phyloP scores from a whole-genome alignment of 1,140 invertebrate species.

The Octopus sinensis region DNA sequence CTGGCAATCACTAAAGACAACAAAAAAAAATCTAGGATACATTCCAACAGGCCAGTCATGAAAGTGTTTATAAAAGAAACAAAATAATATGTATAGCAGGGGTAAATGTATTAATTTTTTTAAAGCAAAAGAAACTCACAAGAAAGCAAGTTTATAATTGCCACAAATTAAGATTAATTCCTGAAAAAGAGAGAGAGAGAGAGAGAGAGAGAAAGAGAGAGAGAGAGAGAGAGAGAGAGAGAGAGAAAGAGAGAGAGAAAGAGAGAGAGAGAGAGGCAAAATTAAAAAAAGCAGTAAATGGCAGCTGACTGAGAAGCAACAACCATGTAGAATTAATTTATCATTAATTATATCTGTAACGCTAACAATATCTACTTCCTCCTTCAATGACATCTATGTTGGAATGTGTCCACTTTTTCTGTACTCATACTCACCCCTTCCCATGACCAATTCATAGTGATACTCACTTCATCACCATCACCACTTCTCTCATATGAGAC shows the following conservation, averaged over 20 bases:
- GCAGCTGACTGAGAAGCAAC: too few relatives aligned
- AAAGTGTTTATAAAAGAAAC: background rate
- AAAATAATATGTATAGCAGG: too few relatives aligned
- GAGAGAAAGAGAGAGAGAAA: too few relatives aligned
- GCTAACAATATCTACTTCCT: slow-evolving; percentile 1
- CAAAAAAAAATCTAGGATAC: background rate
- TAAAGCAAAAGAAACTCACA: too few relatives aligned
- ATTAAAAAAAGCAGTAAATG: too few relatives aligned
- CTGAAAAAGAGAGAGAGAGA: too few relatives aligned
- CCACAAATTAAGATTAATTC: too few relatives aligned
- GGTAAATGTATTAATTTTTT: too few relatives aligned
- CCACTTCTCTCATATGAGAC: slow-evolving; percentile 62
- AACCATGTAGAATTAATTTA: background rate
- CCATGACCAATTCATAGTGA: slow-evolving; percentile 41
- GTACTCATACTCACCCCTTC: slow-evolving; percentile 52
- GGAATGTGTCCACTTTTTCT: slow-evolving; percentile 35
- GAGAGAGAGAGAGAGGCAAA: too few relatives aligned
- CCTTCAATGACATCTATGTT: slow-evolving; percentile 18
- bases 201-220: too few relatives aligned
- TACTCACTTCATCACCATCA: slow-evolving; percentile 64
- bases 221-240: too few relatives aligned
- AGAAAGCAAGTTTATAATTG: too few relatives aligned
- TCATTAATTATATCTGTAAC: background rate
- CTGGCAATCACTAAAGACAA: slow-evolving; percentile 16
- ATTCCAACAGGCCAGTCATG: slow-evolving; percentile 6